Evolutionary conservation across 2,888 invertebrate genomes (phyloP).

Genomic region (Agrypnus murinus): DNA sequence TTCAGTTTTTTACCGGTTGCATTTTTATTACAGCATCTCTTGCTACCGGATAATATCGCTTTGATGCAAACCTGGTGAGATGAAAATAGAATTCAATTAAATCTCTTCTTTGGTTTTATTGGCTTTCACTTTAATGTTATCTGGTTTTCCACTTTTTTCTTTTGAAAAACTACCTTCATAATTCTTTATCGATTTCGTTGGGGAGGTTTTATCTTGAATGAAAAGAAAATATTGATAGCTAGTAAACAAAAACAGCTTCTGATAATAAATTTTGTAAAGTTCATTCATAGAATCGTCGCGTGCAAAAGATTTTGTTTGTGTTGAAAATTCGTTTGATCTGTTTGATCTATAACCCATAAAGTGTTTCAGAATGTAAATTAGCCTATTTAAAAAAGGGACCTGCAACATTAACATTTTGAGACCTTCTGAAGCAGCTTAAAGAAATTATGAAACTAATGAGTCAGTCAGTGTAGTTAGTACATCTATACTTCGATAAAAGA

Average conservation of each 20-base stretch:
- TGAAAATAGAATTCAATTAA: not conserved
- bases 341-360: constrained; percentile 9
- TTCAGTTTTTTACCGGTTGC: constrained; percentile 5
- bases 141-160: not conserved
- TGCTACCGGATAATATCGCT: constrained; percentile 5
- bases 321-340: constrained; percentile 2
- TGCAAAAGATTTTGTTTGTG: not conserved
- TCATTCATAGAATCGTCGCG: not conserved
- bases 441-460: not conserved
- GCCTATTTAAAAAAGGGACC: too few species aligned
- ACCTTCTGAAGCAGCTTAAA: too few species aligned
- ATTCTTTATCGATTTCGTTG: too few species aligned
- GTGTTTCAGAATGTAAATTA: not conserved
- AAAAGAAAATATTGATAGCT: not conserved
- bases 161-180: not conserved
- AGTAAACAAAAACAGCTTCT: not conserved
- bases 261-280: not conserved
- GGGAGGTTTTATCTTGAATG: not conserved
- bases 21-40: constrained; percentile 4
- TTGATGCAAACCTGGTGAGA: not conserved
- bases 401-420: too few species aligned
- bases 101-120: constrained; percentile 13
- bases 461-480: not conserved
- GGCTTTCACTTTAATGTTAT: not conserved
- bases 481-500: constrained; percentile 13